Conservation (phyloP, 2,888 invertebrate genomes). For the Arge pagana region DNA sequence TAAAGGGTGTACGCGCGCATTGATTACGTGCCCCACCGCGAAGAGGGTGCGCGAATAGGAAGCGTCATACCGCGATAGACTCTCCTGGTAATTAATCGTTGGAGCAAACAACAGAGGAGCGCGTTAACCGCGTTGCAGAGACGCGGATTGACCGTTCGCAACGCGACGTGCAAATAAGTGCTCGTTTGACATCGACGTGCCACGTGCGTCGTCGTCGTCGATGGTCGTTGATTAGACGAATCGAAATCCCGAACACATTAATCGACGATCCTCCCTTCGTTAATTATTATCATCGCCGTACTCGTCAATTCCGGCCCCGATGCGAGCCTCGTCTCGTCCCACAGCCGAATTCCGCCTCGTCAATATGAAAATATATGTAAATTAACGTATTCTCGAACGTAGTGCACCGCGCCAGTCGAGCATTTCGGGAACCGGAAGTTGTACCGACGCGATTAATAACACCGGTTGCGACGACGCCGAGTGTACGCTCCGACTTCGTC, state of each 20-base stretch:
- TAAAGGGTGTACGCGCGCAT: too few species aligned
- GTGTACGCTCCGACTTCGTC: background rate
- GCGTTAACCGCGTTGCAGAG: constrained; percentile 10
- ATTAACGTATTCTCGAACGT: too few species aligned
- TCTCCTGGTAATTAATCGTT: constrained; percentile 15
- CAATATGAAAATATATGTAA: too few species aligned
- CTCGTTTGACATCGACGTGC: too few species aligned
- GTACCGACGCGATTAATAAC: constrained; percentile 11
- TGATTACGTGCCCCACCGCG: constrained; percentile 12
- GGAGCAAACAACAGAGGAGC: constrained; percentile 8
- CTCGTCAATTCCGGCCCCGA: too few species aligned
- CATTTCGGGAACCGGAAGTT: background rate
- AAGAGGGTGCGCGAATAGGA: background rate
- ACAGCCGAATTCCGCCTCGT: too few species aligned
- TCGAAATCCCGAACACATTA: background rate
- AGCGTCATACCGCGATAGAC: background rate
- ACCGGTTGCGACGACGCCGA: constrained; percentile 11
- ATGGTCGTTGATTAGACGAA: constrained; percentile 2
- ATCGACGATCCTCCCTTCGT: background rate
- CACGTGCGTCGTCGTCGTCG: too few species aligned
- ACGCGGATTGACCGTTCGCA: too few species aligned
- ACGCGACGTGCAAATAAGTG: background rate
- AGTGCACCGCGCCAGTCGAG: background rate
- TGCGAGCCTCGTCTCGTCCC: too few species aligned
- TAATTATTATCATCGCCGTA: background rate